These are phyloP conservation scores for Chloropsis cyanopogon DNA, from an alignment of 2,113 vertebrate genomes.

Conservation along the genomic window DNA sequence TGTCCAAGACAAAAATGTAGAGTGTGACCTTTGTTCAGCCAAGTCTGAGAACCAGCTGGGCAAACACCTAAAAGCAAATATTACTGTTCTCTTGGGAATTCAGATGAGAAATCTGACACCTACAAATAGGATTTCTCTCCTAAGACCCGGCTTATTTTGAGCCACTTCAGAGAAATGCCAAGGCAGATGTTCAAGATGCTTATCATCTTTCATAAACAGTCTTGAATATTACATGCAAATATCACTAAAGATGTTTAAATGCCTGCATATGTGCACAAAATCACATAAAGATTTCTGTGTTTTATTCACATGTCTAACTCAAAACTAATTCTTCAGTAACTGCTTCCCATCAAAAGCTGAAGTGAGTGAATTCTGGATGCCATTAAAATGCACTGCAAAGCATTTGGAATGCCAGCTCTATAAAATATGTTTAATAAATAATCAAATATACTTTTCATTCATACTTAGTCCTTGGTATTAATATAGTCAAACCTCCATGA, in stretches of 20 bases:
- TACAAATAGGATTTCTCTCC: not conserved
- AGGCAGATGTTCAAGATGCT: not conserved
- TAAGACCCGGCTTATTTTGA: not conserved
- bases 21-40: not conserved
- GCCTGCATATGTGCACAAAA: not conserved
- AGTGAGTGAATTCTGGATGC: not conserved
- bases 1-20: not conserved
- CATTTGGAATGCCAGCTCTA: not conserved
- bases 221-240: not conserved
- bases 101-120: not conserved
- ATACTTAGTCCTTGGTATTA: not conserved
- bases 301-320: not conserved
- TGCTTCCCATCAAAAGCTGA: not conserved
- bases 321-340: not conserved
- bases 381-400: not conserved
- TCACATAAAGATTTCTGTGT: not conserved
- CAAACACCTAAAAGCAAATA: not conserved
- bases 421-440: not conserved
- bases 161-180: not conserved
- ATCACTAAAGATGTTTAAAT: not conserved
- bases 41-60: not conserved
- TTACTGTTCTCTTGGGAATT: not conserved
- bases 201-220: not conserved
- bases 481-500: no score
- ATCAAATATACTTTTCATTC: not conserved